phyloP scores from a whole-genome alignment of 2,113 vertebrate species.

The Poecilia latipinna region DNA sequence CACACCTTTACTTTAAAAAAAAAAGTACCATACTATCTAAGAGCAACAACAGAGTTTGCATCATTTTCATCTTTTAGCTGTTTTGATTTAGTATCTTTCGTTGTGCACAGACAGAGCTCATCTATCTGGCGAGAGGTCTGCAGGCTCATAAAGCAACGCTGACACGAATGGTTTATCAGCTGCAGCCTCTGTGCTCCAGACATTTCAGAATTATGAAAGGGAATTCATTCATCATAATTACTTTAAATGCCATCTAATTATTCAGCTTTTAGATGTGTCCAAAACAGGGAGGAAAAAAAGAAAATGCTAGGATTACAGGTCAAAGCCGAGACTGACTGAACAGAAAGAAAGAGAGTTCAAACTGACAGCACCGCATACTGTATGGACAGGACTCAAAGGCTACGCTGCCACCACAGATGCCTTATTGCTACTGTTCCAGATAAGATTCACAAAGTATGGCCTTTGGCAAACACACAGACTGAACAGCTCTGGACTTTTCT shows the following conservation, averaged over 20 bases:
- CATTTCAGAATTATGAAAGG: slow-evolving; percentile 50
- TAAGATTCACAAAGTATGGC: slow-evolving; percentile 53
- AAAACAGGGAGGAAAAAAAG: slow-evolving; percentile 8
- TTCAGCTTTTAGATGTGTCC: slow-evolving; percentile 31
- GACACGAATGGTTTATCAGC: slow-evolving; percentile 62
- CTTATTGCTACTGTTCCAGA: slow-evolving; percentile 52
- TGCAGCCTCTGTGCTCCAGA: slow-evolving; percentile 39
- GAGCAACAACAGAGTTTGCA: slow-evolving; percentile 36
- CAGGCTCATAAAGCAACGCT: slow-evolving; percentile 62
- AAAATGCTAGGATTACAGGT: slow-evolving; percentile 19
- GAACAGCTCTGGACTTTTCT: slow-evolving; percentile 41
- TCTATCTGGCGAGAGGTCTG: slow-evolving; percentile 61
- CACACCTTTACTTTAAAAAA: too few species aligned
- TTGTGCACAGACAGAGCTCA: slow-evolving; percentile 57
- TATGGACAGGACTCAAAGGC: slow-evolving; percentile 45
- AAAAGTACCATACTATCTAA: background rate
- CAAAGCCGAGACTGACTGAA: slow-evolving; percentile 28
- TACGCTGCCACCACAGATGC: slow-evolving; percentile 46
- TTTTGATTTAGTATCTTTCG: slow-evolving; percentile 67
- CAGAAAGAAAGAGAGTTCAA: slow-evolving; percentile 20
- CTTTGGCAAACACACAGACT: slow-evolving; percentile 40
- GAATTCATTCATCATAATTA: slow-evolving; percentile 60
- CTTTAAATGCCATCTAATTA: slow-evolving; percentile 56
- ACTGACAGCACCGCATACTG: slow-evolving; percentile 17
- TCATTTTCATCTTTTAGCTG: slow-evolving; percentile 67